Conservation (phyloP, 2,888 invertebrate species). For the Nebria salina region DNA sequence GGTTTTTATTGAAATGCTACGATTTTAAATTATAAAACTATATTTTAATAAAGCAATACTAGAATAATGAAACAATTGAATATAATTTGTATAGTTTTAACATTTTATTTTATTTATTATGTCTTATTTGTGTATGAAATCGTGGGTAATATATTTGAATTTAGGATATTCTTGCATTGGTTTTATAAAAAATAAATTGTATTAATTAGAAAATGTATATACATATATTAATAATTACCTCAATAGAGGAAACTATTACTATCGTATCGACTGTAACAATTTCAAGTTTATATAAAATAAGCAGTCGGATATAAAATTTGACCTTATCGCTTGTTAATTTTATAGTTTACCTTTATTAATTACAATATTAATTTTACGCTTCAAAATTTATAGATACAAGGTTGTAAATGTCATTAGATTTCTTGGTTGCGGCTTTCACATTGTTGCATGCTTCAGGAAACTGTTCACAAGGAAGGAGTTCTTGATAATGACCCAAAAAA, state of each 20-base stretch:
- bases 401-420: background rate
- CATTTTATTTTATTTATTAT: too few species aligned
- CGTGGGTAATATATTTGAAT: too few species aligned
- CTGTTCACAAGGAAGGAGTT: background rate
- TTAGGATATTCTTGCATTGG: too few species aligned
- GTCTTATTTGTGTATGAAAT: too few species aligned
- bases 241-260: background rate
- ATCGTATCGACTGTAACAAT: background rate
- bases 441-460: conserved; percentile 18
- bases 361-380: background rate
- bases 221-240: too few species aligned
- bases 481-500: conserved; percentile 17
- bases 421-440: conserved; percentile 32
- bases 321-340: conserved; percentile 1
- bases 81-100: too few species aligned
- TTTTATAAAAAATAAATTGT: too few species aligned
- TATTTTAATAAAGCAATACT: too few species aligned
- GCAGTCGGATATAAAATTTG: conserved; percentile 12
- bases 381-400: conserved; percentile 36
- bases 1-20: too few species aligned
- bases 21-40: too few species aligned
- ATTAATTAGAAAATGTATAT: too few species aligned
- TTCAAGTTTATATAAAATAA: background rate
- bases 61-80: too few species aligned
- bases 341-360: background rate